Evolutionary conservation across 53 echinoderm and acorn worm species (phyloP).

Genomic region (Echinarachnius parma): DNA sequence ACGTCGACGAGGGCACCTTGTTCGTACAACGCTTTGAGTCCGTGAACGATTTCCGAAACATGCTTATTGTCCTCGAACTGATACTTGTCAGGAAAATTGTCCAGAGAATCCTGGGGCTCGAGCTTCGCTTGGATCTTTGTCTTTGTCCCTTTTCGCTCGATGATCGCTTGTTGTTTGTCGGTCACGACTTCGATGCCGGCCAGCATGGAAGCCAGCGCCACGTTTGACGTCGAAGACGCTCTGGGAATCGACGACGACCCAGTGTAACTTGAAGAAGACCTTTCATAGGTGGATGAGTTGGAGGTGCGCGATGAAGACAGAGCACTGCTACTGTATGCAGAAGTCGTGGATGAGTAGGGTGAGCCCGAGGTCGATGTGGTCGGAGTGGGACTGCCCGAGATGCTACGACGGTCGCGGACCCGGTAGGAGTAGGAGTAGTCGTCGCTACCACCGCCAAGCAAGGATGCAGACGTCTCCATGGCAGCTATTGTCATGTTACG

Average conservation of each 20-base stretch:
- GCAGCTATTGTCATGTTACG: conserved; percentile 50
- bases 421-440: conserved; percentile 39
- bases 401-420: conserved; percentile 36
- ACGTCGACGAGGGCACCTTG: conserved; percentile 69
- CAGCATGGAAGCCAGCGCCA: conserved; percentile 47
- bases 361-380: conserved; percentile 4
- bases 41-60: conserved; percentile 56
- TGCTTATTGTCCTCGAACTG: conserved; percentile 81
- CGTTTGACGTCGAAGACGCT: conserved; percentile 10
- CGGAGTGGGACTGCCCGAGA: conserved; percentile 19
- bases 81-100: conserved; percentile 86
- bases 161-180: conserved; percentile 37
- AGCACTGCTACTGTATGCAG: conserved; percentile 4
- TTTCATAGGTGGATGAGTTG: neutral
- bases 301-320: conserved; percentile 22
- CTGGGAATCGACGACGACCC: conserved; percentile 4
- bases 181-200: conserved; percentile 52
- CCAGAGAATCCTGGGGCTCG: conserved; percentile 56
- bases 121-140: conserved; percentile 38
- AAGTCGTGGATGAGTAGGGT: conserved; percentile 22
- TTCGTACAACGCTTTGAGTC: conserved; percentile 74
- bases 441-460: conserved; percentile 32
- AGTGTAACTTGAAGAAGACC: conserved; percentile 24
- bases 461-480: conserved; percentile 52
- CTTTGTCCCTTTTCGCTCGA: conserved; percentile 27